Percentiles rank a stretch among this genome's conserved stretches.
Conservation (phyloP, 1,140 invertebrate species). For the Zaprionus taronus region DNA sequence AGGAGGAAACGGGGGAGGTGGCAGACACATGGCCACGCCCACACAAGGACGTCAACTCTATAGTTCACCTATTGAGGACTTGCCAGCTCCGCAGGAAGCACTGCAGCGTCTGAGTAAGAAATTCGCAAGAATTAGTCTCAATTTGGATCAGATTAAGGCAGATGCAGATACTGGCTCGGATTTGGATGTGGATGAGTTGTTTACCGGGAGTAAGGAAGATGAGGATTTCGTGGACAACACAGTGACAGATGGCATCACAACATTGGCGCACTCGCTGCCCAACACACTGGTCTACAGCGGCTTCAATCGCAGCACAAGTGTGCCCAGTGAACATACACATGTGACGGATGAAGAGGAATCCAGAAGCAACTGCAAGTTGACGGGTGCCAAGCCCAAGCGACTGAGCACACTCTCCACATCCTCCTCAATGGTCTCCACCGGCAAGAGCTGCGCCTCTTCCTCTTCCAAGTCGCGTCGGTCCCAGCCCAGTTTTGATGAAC, state of each 20-base stretch:
- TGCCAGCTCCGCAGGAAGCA: conserved; percentile 58
- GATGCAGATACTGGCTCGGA: conserved; percentile 43
- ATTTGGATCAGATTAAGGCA: conserved; percentile 77
- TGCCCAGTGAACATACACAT: conserved; percentile 46
- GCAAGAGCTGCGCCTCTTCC: conserved; percentile 59
- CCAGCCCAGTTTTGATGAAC: conserved; percentile 72
- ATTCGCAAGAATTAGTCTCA: conserved; percentile 74
- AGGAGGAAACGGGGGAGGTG: conserved; percentile 46
- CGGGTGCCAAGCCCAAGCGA: conserved; percentile 79
- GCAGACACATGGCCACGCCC: conserved; percentile 39
- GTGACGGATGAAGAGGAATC: conserved; percentile 6
- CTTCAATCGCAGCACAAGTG: conserved; percentile 69
- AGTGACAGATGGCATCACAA: neutral
- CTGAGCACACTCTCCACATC: conserved; percentile 62
- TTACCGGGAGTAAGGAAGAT: conserved; percentile 26
- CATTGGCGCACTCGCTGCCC: conserved; percentile 67
- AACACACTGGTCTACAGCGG: conserved; percentile 60
- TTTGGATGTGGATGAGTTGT: conserved; percentile 43
- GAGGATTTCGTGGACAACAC: conserved; percentile 19
- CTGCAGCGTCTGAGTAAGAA: conserved; percentile 72
- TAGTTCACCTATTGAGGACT: conserved; percentile 76
- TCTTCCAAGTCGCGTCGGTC: conserved; percentile 74
- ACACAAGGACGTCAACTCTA: conserved; percentile 60
- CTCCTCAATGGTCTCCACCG: conserved; percentile 70
- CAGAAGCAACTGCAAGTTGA: conserved; percentile 61